Conservation (phyloP, 2,797 vertebrate species). For the Neosalanx taihuensis region DNA sequence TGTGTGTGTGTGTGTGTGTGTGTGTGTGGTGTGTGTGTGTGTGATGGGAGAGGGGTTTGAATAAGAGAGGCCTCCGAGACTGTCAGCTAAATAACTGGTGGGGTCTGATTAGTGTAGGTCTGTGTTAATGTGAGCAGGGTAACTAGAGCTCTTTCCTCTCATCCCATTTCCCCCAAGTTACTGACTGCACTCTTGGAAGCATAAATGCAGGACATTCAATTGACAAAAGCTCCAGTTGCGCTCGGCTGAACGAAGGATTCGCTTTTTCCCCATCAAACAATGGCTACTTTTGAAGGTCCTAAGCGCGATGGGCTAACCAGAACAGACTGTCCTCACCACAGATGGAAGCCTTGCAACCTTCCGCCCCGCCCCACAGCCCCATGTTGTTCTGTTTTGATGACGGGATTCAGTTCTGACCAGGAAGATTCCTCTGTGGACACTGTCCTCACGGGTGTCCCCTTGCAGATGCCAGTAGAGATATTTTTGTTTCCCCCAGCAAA, state of each 20-base stretch:
- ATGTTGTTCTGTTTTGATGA: not conserved
- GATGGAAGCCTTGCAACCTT: not conserved
- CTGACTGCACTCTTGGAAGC: too few relatives aligned
- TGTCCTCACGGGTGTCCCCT: not conserved
- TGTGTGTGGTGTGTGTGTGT: too few relatives aligned
- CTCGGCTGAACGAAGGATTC: too few relatives aligned
- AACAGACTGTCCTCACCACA: not conserved
- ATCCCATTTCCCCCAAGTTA: too few relatives aligned
- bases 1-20: too few relatives aligned
- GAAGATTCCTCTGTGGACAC: not conserved
- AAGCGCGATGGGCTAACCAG: too few relatives aligned
- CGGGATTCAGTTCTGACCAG: not conserved
- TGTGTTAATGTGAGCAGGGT: too few relatives aligned
- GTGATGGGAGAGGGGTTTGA: not conserved
- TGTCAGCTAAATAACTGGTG: not conserved
- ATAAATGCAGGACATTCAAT: too few relatives aligned
- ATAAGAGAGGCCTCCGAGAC: not conserved
- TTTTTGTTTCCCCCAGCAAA: constrained; percentile 2
- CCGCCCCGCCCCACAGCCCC: not conserved
- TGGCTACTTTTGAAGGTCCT: not conserved
- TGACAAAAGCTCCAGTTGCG: too few relatives aligned
- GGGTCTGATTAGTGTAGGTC: not conserved
- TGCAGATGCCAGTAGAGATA: constrained; percentile 9
- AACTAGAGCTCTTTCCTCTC: not conserved
- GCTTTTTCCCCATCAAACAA: too few relatives aligned